Percentiles rank a stretch among this genome's conserved stretches.
phyloP scores from a whole-genome alignment of 2,113 vertebrate genomes.

The Onychorhynchus coronatus region DNA sequence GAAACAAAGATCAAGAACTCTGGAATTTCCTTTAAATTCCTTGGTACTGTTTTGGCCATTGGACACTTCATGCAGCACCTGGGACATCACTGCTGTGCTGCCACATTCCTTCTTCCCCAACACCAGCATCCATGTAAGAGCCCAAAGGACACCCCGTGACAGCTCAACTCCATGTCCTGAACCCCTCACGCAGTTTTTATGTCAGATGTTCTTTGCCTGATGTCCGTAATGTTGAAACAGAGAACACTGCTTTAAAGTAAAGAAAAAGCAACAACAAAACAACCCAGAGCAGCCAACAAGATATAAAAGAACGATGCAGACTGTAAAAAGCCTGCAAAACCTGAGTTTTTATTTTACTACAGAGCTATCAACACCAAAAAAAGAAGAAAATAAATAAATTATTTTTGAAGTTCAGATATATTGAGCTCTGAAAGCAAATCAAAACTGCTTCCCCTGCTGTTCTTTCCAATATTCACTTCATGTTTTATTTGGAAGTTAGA shows the following conservation, averaged over 20 bases:
- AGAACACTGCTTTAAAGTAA: background rate
- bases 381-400: background rate
- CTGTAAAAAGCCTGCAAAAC: background rate
- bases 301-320: background rate
- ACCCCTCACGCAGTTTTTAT: background rate
- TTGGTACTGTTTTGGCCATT: background rate
- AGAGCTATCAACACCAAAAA: background rate
- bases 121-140: background rate
- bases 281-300: background rate
- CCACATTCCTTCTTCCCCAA: accelerated
- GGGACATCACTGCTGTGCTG: background rate
- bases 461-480: conserved; percentile 56
- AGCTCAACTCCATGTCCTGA: background rate
- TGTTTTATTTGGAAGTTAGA: conserved; percentile 59
- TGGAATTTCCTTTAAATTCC: background rate
- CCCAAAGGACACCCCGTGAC: accelerated
- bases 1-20: background rate
- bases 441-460: conserved; percentile 12
- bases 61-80: background rate
- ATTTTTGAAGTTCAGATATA: conserved; percentile 21
- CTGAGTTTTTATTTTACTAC: background rate
- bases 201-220: background rate
- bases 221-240: background rate
- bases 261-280: background rate
- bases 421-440: conserved; percentile 3